Evolutionary conservation across 2,797 vertebrate genomes (phyloP), one percentile per base, ranked within the genome.

Genomic region (Sebastes steindachneri): DNA sequence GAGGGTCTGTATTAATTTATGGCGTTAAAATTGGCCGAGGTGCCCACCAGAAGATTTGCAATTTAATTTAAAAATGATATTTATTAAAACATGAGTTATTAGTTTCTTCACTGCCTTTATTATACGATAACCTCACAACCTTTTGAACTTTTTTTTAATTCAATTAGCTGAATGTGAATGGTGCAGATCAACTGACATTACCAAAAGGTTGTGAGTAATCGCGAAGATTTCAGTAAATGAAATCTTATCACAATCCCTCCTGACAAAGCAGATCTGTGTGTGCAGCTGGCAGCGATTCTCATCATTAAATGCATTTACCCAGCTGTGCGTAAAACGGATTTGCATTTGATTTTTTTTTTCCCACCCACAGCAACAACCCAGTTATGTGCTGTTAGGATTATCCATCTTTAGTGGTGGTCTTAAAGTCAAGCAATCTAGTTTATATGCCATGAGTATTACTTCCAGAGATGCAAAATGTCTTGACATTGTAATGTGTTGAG

Each of bases 1-100:
- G 63, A 77, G 35, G 37, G 53, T 65, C 64, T 89, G 63, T 75
- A 59, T 89, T 86, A 66, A 89, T 84, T 86, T 82, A 78, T 89
- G 73, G 48, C 73, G 57, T 82, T 83, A 62, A 68, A 86, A 79
- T 73, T 78, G 64, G 77, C 66, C 31, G n/a, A 72, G 63, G 51
- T 79, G 31, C 82, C 66, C 77, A 74, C 53, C n/a, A 55, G 77
- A 70, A 69, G 65, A 73, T 82, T 77, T 74, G 35, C 68, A 63
- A 29, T 85, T 79, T 87, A 75, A 82, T 79, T 86, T 80, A 57
- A 80, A 68, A 82, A 67, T 79, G 7, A 25, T 85, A 87, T 88
- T 88, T 88, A 86, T 85, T 79, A 70, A 86, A 89, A 68, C 26
- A 14, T 4, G 15, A 59, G 41, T 69, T 79, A 51, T 77, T 73